These are phyloP conservation scores for Octodonta nipae DNA, from an alignment of 2,888 invertebrate species.

Conservation along the genomic window DNA sequence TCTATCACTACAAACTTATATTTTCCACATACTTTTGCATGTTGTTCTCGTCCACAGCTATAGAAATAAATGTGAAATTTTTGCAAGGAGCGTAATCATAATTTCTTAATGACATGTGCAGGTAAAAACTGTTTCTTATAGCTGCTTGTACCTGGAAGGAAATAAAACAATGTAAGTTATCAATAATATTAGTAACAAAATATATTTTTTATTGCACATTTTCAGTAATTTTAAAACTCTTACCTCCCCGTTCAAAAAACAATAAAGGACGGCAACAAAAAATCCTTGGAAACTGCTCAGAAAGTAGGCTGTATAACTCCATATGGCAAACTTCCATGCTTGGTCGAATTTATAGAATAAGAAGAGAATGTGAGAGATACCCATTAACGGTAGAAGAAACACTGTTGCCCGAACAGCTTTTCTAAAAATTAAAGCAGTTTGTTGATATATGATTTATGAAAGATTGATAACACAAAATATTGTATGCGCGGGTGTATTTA, in stretches of 20 bases:
- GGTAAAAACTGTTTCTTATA: constrained; percentile 23
- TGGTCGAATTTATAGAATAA: constrained; percentile 41
- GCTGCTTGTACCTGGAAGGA: constrained; percentile 24
- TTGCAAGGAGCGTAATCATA: constrained; percentile 24
- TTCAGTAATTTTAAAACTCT: too few relatives aligned
- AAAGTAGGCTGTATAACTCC: constrained; percentile 69
- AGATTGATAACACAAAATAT: too few relatives aligned
- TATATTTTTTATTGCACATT: too few relatives aligned
- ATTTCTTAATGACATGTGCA: constrained; percentile 21
- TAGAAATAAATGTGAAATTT: constrained; percentile 23
- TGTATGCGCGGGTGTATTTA: too few relatives aligned
- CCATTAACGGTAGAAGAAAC: constrained; percentile 64
- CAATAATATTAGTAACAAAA: too few relatives aligned
- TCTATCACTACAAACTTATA: too few relatives aligned
- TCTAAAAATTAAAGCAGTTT: too few relatives aligned
- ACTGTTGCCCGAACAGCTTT: constrained; percentile 71
- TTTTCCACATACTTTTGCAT: constrained; percentile 34
- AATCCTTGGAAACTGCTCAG: constrained; percentile 75
- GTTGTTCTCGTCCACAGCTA: constrained; percentile 10
- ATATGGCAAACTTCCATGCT: constrained; percentile 58
- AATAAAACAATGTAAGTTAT: too few relatives aligned
- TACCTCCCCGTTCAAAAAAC: constrained; percentile 75
- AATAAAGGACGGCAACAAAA: constrained; percentile 67
- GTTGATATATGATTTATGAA: too few relatives aligned
- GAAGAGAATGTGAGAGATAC: constrained; percentile 64